These are phyloP conservation scores for Cantharis rustica DNA, from an alignment of 2,888 invertebrate genomes.

Conservation along the genomic window DNA sequence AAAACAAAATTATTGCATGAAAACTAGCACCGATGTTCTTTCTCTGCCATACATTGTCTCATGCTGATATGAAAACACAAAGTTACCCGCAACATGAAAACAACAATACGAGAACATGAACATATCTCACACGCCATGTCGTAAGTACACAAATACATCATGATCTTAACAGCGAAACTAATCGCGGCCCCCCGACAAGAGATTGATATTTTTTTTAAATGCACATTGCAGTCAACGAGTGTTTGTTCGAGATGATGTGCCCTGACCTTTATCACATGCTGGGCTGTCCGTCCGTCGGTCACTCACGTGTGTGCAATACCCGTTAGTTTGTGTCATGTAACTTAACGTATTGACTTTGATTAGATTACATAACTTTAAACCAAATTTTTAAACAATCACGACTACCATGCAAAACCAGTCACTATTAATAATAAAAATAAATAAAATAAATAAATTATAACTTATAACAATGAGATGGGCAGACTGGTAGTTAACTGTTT, in stretches of 20 bases:
- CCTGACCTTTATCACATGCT: slow-evolving; percentile 39
- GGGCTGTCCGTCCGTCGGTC: slow-evolving; percentile 35
- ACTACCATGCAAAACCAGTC: not conserved
- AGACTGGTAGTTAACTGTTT: not conserved
- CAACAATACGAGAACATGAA: slow-evolving; percentile 36
- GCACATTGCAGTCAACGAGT: slow-evolving; percentile 38
- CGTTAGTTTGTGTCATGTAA: slow-evolving; percentile 25
- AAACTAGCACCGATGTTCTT: not conserved
- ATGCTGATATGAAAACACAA: slow-evolving; percentile 31
- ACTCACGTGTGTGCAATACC: slow-evolving; percentile 21
- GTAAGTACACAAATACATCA: slow-evolving; percentile 42
- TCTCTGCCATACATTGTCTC: slow-evolving; percentile 11
- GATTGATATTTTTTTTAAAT: slow-evolving; percentile 31
- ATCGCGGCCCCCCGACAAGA: slow-evolving; percentile 44
- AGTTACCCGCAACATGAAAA: slow-evolving; percentile 35
- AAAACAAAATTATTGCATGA: slow-evolving; percentile 1
- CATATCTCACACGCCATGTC: slow-evolving; percentile 43
- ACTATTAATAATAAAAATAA: not conserved
- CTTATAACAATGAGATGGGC: not conserved
- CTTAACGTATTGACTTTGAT: slow-evolving; percentile 22
- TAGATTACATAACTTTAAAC: slow-evolving; percentile 11
- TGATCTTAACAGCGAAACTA: slow-evolving; percentile 42
- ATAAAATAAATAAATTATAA: not conserved
- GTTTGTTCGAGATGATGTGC: slow-evolving; percentile 38
- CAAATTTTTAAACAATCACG: not conserved